Evolutionary conservation across 2,888 invertebrate genomes (phyloP), one percentile per base, ranked within the genome.

Genomic region (Euclidia mi): DNA sequence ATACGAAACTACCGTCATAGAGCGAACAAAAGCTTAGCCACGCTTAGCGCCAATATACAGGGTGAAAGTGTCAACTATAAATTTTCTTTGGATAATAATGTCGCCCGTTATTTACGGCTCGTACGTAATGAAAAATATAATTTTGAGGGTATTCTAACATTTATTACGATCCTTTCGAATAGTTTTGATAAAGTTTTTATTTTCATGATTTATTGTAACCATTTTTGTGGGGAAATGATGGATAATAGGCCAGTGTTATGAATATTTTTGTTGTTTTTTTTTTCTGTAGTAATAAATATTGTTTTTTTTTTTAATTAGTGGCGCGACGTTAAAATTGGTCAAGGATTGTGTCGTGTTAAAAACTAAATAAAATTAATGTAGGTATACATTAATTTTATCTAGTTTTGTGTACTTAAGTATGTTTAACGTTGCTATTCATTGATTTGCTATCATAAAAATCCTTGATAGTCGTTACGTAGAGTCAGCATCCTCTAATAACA

Each of bases 81-180:
- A 72, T 72, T 72, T 40, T 14, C 56, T 56, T 51, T 56, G 70
- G 72, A 72, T 61, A 72, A 72, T 72, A 72, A 72, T 65, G 76
- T 76, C 73, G 43, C 51, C 37, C 37, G 53, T 59, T 76, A 72
- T 72, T 72, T 72, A 76, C 55, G 72, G 59, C 55, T 45, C 29
- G 40, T 59, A 57, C 50, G 60, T 71, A 71, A 71, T 75, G 75
- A 71, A 71, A 71, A 75, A 71, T 75, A 71, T 71, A 67, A 71
- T 56, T 71, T 75, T 57, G 45, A 56, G 43, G 52, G 55, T 43
- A 64, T 57, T 56, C 52, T 57, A 46, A 55, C 53, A 56, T 75
- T 71, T 75, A 67, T 67, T 55, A 70, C 18, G 45, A 51, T 63
- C 40, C 41, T 42, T 62, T 35, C 40, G 28, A 51, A 60, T 63